Base-by-base conservation (phyloP, 2,113 vertebrate genomes). In the Narcine bancroftii region DNA sequence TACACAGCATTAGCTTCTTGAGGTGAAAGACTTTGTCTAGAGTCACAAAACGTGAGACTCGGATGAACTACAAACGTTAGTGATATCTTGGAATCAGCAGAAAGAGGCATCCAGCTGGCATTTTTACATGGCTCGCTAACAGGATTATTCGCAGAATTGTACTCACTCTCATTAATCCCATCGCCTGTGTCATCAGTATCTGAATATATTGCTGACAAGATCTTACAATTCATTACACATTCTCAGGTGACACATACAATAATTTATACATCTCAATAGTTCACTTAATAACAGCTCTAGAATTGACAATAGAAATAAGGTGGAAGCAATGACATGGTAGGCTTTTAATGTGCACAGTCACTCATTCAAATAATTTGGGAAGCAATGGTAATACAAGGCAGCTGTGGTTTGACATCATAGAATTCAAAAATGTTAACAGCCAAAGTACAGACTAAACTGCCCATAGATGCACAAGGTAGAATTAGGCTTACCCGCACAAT, bases 401-500 rank as follows among this genome's bases (percentile, higher is more conserved):
- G 50, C 79, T 83, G 11, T 83, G 29, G 24, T 47, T 26, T 50
- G 50, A 29, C 26, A 53, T 83, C 10, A 45, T 45, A 83, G 13
- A 83, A n/a, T 53, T 83, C 29, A n/a, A 47, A 33, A 53, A 83
- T 53, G 75, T 53, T 33, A 33, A 83, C 33, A 83, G 53, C 29
- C 50, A 39, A 6, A 42, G 33, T 63, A n/a, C 29, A 83, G 60
- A 42, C 19, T 42, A 66, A 56, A 66, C 7, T 29, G 21, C 66
- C 39, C 4, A 11, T 69, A 63, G n/a, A 76, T 42, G 26, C 45
- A 39, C 24, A 45, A 91, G 63, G 69, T 47, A 91, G 63, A 69
- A 69, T 36, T 93, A 93, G 95, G 95, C 93, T 97, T 96, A 99
- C 99, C 96, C 98, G 96, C 95, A 99, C 98, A 33, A 99, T 99